Percentiles rank a stretch among this genome's conserved stretches.
phyloP scores from a whole-genome alignment of 2,113 vertebrate species.

The Pleuronectes platessa region DNA sequence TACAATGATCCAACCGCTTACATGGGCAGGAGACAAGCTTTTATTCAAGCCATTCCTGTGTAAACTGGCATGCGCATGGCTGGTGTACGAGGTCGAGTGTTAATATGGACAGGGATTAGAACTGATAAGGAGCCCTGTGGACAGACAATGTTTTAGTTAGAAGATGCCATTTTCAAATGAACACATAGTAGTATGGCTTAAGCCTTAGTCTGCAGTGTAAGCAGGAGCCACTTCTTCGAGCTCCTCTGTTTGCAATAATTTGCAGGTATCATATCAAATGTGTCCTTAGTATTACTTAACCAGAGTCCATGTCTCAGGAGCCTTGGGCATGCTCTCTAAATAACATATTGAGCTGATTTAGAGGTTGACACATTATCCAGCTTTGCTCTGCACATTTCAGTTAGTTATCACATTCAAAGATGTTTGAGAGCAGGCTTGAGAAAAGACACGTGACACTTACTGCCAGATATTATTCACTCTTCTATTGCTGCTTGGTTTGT shows the following conservation, averaged over 20 bases:
- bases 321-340: constrained; percentile 30
- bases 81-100: too few species aligned
- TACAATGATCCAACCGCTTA: too few species aligned
- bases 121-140: too few species aligned
- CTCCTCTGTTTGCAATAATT: constrained; percentile 39
- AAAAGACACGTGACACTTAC: constrained; percentile 5
- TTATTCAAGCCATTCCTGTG: too few species aligned
- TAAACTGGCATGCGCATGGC: too few species aligned
- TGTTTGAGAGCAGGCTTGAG: not conserved
- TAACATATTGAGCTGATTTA: constrained; percentile 43
- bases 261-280: constrained; percentile 34
- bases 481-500: not conserved
- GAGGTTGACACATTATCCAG: constrained; percentile 32
- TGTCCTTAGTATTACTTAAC: constrained; percentile 30
- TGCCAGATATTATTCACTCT: not conserved
- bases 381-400: constrained; percentile 19
- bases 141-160: too few species aligned
- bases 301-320: constrained; percentile 31
- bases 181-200: too few species aligned
- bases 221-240: constrained; percentile 18
- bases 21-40: too few species aligned
- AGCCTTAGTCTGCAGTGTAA: constrained; percentile 34
- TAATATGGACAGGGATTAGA: too few species aligned
- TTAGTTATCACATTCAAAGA: constrained; percentile 9
- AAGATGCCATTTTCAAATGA: too few species aligned